Percentiles rank a stretch among this genome's conserved stretches.
Evolutionary conservation across 2,113 vertebrate genomes (phyloP).

Genomic region (Rafetus swinhoei): DNA sequence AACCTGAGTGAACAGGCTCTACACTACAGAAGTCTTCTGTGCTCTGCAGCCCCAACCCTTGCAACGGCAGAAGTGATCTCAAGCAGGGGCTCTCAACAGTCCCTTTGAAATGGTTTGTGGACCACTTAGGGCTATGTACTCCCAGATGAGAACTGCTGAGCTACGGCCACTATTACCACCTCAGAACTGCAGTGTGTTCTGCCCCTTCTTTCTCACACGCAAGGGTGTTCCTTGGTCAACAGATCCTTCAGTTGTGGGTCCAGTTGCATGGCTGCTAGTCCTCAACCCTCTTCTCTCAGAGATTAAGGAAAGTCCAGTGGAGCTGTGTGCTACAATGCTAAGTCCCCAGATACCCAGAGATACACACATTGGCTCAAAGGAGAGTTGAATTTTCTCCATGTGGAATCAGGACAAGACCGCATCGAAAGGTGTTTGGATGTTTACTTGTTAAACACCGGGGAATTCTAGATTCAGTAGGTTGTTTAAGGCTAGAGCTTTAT

Average conservation of each 20-base stretch:
- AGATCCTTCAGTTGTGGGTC: background rate
- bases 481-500: slow-evolving; percentile 51
- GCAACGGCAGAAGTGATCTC: background rate
- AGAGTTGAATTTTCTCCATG: fast-evolving
- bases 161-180: background rate
- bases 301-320: fast-evolving
- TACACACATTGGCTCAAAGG: fast-evolving
- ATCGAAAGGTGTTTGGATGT: fast-evolving
- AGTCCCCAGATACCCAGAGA: background rate
- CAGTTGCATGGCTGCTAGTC: background rate
- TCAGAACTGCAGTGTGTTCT: background rate
- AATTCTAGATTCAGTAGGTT: slow-evolving; percentile 36
- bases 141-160: background rate
- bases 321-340: fast-evolving
- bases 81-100: too few species aligned
- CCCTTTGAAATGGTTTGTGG: too few species aligned
- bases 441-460: slow-evolving; percentile 51
- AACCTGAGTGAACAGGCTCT: background rate
- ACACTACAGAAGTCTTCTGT: fast-evolving
- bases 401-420: background rate
- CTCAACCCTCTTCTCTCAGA: fast-evolving
- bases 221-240: background rate
- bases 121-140: too few species aligned
- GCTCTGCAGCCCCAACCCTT: background rate
- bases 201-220: background rate